phyloP scores from a whole-genome alignment of 2,888 invertebrate genomes.

The Drosophila quinaria region DNA sequence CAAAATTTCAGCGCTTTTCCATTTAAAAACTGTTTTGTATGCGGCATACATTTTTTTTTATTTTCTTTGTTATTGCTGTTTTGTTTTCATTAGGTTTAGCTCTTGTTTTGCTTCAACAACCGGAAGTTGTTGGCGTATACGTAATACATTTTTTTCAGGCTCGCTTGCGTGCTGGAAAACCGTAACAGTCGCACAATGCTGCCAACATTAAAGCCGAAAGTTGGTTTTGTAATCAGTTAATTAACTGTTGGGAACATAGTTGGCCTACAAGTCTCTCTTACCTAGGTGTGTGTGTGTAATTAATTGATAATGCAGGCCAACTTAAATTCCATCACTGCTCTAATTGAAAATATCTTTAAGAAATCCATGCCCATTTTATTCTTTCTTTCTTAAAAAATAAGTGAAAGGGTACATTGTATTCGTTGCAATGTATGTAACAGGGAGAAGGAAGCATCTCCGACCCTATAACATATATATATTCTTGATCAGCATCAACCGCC shows the following conservation, averaged over 20 bases:
- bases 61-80: slow-evolving; percentile 1
- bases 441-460: too few relatives aligned
- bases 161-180: slow-evolving; percentile 64
- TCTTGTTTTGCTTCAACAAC: slow-evolving; percentile 37
- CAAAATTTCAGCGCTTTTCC: slow-evolving; percentile 55
- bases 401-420: too few relatives aligned
- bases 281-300: slow-evolving; percentile 9
- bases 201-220: slow-evolving; percentile 45
- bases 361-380: neutral
- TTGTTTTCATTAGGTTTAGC: slow-evolving; percentile 4
- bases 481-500: too few relatives aligned
- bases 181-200: slow-evolving; percentile 55
- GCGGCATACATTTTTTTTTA: slow-evolving; percentile 17
- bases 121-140: slow-evolving; percentile 77
- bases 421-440: too few relatives aligned
- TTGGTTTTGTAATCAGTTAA: slow-evolving; percentile 60
- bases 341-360: neutral
- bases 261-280: slow-evolving; percentile 3
- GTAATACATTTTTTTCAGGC: slow-evolving; percentile 66
- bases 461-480: too few relatives aligned
- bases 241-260: slow-evolving; percentile 31
- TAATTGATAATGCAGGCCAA: slow-evolving; percentile 17
- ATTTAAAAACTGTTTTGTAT: slow-evolving; percentile 46
- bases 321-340: neutral
- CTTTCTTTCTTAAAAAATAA: too few relatives aligned